These are phyloP conservation scores for Ageneiosus marmoratus DNA, from an alignment of 2,113 vertebrate species.

Conservation along the genomic window DNA sequence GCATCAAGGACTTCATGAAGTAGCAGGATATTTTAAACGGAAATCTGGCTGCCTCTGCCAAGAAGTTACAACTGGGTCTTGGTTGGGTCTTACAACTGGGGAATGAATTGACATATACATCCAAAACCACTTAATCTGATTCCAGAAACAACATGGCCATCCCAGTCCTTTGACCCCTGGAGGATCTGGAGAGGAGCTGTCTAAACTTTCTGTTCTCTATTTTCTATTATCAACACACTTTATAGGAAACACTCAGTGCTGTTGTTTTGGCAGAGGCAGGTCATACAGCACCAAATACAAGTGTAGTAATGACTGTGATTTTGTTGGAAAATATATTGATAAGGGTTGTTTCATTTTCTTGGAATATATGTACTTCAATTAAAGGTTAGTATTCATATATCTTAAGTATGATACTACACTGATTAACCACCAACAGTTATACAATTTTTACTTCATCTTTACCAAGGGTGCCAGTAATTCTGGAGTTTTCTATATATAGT, in stretches of 20 bases:
- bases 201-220: not conserved
- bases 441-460: not conserved
- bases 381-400: not conserved
- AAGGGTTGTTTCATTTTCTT: not conserved
- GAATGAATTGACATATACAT: not conserved
- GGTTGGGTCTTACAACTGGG: not conserved
- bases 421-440: not conserved
- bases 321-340: not conserved
- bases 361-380: not conserved
- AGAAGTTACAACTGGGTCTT: not conserved
- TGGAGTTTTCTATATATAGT: not conserved
- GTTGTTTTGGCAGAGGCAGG: not conserved
- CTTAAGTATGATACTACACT: not conserved
- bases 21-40: not conserved
- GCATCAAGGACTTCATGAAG: not conserved
- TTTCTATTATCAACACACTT: not conserved
- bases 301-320: not conserved
- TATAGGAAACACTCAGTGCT: not conserved
- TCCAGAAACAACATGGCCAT: not conserved
- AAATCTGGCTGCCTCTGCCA: not conserved
- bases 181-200: not conserved
- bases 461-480: not conserved
- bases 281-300: not conserved
- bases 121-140: not conserved
- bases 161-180: not conserved